Evolutionary conservation across 2,888 invertebrate species (phyloP).

Genomic region (Tipula vernalis): DNA sequence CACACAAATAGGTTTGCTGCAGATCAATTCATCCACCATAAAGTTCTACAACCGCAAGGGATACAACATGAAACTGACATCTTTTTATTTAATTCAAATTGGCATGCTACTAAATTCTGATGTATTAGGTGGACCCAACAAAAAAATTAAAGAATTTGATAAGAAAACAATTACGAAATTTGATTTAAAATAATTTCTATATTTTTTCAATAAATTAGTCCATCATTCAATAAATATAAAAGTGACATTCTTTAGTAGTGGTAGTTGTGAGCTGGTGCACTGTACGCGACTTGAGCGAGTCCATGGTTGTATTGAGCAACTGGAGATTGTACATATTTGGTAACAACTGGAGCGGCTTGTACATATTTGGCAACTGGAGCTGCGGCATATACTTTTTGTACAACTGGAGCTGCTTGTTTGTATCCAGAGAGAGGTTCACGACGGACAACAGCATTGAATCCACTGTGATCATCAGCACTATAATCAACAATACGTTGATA

Average conservation of each 20-base stretch:
- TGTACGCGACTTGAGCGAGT: conserved; percentile 19
- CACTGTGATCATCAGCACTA: conserved; percentile 40
- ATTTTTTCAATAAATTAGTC: conserved; percentile 12
- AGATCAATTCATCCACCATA: too few species aligned
- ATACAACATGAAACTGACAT: too few species aligned
- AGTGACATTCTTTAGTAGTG: conserved; percentile 17
- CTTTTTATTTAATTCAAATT: too few species aligned
- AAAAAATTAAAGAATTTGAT: too few species aligned
- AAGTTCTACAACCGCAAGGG: too few species aligned
- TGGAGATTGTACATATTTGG: conserved; percentile 18
- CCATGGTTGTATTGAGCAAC: conserved; percentile 23
- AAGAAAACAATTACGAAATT: too few species aligned
- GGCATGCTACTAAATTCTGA: too few species aligned
- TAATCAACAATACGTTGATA: conserved; percentile 41
- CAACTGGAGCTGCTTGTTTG: conserved; percentile 18
- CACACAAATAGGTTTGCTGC: too few species aligned
- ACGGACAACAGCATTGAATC: conserved; percentile 43
- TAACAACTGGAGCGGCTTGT: conserved; percentile 16
- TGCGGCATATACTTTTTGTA: conserved; percentile 19
- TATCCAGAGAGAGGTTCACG: conserved; percentile 37
- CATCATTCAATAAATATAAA: neutral
- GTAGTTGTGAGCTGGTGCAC: conserved; percentile 18
- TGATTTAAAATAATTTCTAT: conserved; percentile 11
- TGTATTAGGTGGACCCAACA: too few species aligned
- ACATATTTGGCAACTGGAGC: conserved; percentile 25